Evolutionary conservation across 2,113 vertebrate genomes (phyloP).

Genomic region (Empidonax alnorum): DNA sequence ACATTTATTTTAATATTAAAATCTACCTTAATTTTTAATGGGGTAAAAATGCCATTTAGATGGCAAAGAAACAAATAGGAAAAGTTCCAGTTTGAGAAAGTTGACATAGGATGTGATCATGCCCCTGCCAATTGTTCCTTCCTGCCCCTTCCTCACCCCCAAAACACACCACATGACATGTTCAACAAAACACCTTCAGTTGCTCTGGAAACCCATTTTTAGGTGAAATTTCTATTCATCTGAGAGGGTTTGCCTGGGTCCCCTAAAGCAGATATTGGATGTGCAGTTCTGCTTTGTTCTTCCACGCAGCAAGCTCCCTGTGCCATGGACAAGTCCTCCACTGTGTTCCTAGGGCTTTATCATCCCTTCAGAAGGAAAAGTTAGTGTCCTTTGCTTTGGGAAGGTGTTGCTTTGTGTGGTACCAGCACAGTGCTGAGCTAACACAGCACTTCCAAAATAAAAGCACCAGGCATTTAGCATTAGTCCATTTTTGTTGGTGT

Average conservation of each 20-base stretch:
- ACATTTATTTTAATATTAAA: neutral
- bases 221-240: neutral
- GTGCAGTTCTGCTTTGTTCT: neutral
- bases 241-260: neutral
- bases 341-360: neutral
- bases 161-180: neutral
- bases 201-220: neutral
- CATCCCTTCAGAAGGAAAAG: neutral
- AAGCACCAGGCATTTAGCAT: neutral
- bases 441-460: neutral
- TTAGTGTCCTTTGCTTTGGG: neutral
- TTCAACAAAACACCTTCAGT: neutral
- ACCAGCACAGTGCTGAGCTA: neutral
- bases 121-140: neutral
- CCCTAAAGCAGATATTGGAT: neutral
- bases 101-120: neutral
- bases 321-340: neutral
- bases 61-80: neutral
- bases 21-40: neutral
- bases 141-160: neutral
- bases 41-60: neutral
- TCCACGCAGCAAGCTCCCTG: neutral
- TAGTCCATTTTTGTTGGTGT: neutral
- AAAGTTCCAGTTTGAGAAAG: neutral
- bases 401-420: neutral